Conservation (phyloP, 2,113 vertebrate genomes). For the Ceyx margarethae region DNA sequence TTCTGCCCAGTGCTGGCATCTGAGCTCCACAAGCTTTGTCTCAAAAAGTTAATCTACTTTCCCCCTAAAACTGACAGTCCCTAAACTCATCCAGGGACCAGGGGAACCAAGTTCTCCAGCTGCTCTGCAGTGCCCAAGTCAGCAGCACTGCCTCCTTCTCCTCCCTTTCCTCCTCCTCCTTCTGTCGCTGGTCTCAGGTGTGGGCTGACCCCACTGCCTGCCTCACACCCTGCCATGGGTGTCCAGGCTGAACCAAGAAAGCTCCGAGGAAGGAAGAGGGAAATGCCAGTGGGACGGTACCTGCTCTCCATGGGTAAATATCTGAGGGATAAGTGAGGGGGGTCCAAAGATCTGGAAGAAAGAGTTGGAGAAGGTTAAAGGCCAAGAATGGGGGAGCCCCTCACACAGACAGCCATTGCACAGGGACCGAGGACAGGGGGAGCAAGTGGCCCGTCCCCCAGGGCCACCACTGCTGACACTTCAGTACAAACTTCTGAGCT, state of each 20-base stretch:
- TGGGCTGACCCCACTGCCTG: background rate
- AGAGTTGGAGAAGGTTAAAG: slow-evolving; percentile 75
- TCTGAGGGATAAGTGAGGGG: slow-evolving; percentile 80
- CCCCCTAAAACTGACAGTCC: background rate
- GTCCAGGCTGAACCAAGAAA: background rate
- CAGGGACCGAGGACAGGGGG: background rate
- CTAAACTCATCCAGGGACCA: background rate
- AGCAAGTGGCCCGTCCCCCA: rapidly evolving
- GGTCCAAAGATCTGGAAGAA: slow-evolving; percentile 84
- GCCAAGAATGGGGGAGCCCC: background rate
- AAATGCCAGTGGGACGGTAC: slow-evolving; percentile 71
- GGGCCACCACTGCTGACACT: background rate
- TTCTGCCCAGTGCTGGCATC: background rate
- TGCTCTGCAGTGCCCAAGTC: background rate
- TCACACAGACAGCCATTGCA: slow-evolving; percentile 52
- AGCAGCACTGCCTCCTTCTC: background rate
- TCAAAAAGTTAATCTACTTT: background rate
- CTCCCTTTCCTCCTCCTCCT: background rate
- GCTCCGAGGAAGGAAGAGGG: background rate
- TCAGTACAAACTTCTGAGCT: background rate
- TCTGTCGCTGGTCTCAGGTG: rapidly evolving
- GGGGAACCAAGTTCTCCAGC: background rate
- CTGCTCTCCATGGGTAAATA: slow-evolving; percentile 81
- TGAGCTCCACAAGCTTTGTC: background rate
- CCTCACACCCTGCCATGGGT: background rate